A percentile compares a stretch with the other conserved stretches of the same genome.
Evolutionary conservation across 2,113 vertebrate species (phyloP).

Genomic region (Hippocampus comes): DNA sequence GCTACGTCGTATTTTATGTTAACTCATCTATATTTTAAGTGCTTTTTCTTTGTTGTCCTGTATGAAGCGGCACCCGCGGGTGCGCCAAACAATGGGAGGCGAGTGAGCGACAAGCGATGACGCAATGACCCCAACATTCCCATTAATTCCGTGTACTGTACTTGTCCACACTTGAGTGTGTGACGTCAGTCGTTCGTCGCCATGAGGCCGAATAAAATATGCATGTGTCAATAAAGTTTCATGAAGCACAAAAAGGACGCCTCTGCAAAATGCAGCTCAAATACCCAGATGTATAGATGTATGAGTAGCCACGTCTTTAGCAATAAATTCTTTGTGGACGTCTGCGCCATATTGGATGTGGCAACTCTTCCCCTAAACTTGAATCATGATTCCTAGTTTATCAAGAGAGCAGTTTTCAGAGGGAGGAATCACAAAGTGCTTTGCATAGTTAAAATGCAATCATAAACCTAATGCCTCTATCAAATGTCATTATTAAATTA

Average conservation of each 20-base stretch:
- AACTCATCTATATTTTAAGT: not conserved
- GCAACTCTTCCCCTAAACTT: not conserved
- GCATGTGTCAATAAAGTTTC: not conserved
- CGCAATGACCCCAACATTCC: constrained; percentile 53
- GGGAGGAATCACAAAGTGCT: too few relatives aligned
- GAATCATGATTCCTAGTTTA: too few relatives aligned
- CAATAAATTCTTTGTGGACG: too few relatives aligned
- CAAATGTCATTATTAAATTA: not conserved
- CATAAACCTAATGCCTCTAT: not conserved
- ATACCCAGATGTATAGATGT: not conserved
- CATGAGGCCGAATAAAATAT: not conserved
- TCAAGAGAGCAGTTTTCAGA: too few relatives aligned
- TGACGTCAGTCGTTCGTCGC: not conserved
- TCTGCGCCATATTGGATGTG: not conserved
- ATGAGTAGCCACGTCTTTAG: not conserved
- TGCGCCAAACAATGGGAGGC: constrained; percentile 47
- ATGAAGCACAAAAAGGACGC: not conserved
- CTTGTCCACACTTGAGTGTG: not conserved
- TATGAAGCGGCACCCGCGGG: constrained; percentile 53
- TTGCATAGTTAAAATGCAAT: too few relatives aligned
- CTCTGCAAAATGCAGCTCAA: not conserved
- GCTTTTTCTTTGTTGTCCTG: constrained; percentile 40
- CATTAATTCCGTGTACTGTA: not conserved
- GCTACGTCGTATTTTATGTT: not conserved
- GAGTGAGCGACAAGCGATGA: constrained; percentile 21